A percentile compares a stretch with the other conserved stretches of the same genome.
Conservation (phyloP, 92 coral and sea anemone species). For the Porites cylindrica region DNA sequence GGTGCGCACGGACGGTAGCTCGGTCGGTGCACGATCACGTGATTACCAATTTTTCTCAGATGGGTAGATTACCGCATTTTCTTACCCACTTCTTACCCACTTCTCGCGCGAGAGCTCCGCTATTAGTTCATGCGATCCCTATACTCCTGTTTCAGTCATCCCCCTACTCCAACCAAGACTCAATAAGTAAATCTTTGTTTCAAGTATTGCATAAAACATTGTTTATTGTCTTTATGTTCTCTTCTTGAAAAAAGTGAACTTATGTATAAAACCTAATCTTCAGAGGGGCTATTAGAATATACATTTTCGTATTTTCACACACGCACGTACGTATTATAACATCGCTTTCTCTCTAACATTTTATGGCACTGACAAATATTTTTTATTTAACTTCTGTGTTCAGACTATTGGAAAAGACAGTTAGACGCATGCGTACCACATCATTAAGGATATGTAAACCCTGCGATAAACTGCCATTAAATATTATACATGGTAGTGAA, state of each 20-base stretch:
- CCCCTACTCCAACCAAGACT: no score
- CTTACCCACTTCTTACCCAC: no score
- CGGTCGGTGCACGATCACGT: no score
- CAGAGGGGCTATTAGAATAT: constrained; percentile 2
- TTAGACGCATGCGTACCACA: constrained; percentile 2
- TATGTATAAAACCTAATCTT: constrained; percentile 20
- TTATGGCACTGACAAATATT: not conserved
- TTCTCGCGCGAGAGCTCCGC: no score
- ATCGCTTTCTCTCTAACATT: not conserved
- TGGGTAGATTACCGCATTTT: no score
- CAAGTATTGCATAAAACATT: not conserved
- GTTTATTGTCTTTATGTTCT: constrained; percentile 7
- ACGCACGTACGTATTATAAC: constrained; percentile 7
- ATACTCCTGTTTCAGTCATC: no score
- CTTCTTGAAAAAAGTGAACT: constrained; percentile 21
- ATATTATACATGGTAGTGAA: no score
- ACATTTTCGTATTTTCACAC: constrained; percentile 13
- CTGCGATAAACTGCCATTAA: not conserved
- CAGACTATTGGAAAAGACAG: constrained; percentile 1
- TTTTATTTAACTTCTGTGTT: not conserved
- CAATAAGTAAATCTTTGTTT: not conserved
- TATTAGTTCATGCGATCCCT: no score
- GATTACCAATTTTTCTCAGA: no score
- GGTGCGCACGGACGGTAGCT: no score
- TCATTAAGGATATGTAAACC: not conserved